Evolutionary conservation across 2,888 invertebrate species (phyloP).

Genomic region (Phalera bucephala): DNA sequence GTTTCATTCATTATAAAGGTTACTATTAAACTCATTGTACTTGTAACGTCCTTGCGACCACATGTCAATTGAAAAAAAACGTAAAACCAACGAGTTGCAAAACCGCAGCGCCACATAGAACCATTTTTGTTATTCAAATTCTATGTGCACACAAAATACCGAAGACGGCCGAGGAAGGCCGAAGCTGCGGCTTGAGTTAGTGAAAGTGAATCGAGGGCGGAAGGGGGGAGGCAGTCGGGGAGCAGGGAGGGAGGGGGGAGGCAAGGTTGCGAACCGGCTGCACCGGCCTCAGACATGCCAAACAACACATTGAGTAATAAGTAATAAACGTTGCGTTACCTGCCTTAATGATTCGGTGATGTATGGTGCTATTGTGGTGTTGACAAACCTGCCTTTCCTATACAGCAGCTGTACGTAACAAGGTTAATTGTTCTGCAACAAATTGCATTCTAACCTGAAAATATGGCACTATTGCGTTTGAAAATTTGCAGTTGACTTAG

Average conservation of each 20-base stretch:
- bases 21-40: neutral
- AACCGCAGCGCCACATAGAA: slow-evolving; percentile 31
- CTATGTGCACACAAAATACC: slow-evolving; percentile 33
- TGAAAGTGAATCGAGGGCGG: slow-evolving; percentile 66
- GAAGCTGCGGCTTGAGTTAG: slow-evolving; percentile 51
- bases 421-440: slow-evolving; percentile 3
- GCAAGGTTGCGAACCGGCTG: slow-evolving; percentile 76
- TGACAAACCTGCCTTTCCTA: slow-evolving; percentile 28
- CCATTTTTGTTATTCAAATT: slow-evolving; percentile 36
- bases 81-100: slow-evolving; percentile 23
- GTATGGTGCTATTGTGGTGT: slow-evolving; percentile 56
- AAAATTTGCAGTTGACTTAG: no score
- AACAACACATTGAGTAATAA: slow-evolving; percentile 75
- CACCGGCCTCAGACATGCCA: slow-evolving; percentile 65
- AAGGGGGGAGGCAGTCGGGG: slow-evolving; percentile 24
- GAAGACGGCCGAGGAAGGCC: slow-evolving; percentile 52
- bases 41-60: neutral
- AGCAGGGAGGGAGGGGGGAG: slow-evolving; percentile 27
- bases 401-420: slow-evolving; percentile 11
- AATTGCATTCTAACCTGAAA: slow-evolving; percentile 1
- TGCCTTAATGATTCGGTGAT: slow-evolving; percentile 58
- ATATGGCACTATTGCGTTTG: no score
- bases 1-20: neutral
- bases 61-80: slow-evolving; percentile 17
- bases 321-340: slow-evolving; percentile 70